Conservation (phyloP, 2,888 invertebrate genomes). For the Cecidostiba fungosa region DNA sequence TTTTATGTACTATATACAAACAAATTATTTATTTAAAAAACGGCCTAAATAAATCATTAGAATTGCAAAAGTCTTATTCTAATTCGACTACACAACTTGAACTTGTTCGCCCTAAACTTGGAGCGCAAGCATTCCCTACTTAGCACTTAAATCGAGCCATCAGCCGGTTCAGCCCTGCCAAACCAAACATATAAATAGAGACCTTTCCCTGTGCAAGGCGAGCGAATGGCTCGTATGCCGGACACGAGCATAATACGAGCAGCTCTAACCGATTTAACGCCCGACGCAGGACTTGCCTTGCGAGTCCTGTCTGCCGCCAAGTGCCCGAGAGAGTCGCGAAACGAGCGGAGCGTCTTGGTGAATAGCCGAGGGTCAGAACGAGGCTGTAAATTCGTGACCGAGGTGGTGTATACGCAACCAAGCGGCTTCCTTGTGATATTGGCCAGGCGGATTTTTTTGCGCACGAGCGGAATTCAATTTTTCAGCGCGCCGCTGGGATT, state of each 20-base stretch:
- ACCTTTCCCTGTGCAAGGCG: not conserved
- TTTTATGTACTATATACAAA: no score
- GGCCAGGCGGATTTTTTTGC: not conserved
- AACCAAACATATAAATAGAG: constrained; percentile 20
- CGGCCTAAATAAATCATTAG: no score
- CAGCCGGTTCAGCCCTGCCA: not conserved
- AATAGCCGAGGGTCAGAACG: not conserved
- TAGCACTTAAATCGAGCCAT: constrained; percentile 17
- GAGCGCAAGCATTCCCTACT: not conserved
- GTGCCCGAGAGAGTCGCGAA: not conserved
- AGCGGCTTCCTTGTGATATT: not conserved
- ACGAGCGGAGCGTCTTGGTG: constrained; percentile 1
- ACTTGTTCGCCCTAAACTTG: not conserved
- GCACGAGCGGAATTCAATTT: not conserved
- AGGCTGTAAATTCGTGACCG: not conserved
- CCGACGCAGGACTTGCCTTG: constrained; percentile 21
- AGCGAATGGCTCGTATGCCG: not conserved
- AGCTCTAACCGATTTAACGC: constrained; percentile 38
- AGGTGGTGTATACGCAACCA: not conserved
- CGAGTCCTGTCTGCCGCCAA: not conserved
- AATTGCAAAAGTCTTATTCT: no score
- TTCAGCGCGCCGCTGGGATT: not conserved
- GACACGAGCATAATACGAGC: not conserved
- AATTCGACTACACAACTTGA: not conserved
- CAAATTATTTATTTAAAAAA: no score